Percentiles rank a stretch among this genome's conserved stretches.
Conservation (phyloP, 1,140 invertebrate genomes). For the Drosophila funebris region DNA sequence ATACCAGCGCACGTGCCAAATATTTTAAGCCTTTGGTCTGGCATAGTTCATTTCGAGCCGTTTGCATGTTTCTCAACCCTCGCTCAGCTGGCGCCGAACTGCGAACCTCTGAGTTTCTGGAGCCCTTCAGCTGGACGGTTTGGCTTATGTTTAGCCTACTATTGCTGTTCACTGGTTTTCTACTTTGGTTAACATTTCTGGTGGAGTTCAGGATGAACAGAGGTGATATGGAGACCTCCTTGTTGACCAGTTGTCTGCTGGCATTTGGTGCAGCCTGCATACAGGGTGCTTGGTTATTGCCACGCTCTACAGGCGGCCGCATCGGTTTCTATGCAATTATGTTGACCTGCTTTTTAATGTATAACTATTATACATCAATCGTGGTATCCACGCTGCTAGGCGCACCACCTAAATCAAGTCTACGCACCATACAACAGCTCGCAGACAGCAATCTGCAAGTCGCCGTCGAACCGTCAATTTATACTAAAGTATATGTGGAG, state of each 20-base stretch:
- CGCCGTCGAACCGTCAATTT: slow-evolving; percentile 55
- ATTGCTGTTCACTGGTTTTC: slow-evolving; percentile 45
- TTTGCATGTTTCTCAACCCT: slow-evolving; percentile 78
- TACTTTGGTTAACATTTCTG: slow-evolving; percentile 68
- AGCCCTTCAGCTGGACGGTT: slow-evolving; percentile 69
- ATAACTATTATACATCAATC: slow-evolving; percentile 81
- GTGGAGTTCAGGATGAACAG: slow-evolving; percentile 39
- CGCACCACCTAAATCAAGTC: slow-evolving; percentile 61
- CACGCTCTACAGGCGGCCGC: slow-evolving; percentile 67
- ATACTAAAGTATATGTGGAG: slow-evolving; percentile 59
- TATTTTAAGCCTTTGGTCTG: slow-evolving; percentile 41
- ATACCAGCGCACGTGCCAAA: slow-evolving; percentile 27
- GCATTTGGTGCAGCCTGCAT: slow-evolving; percentile 72
- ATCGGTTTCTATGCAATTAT: slow-evolving; percentile 71
- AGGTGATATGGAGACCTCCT: slow-evolving; percentile 45
- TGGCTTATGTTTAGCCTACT: slow-evolving; percentile 61
- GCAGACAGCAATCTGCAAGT: slow-evolving; percentile 76
- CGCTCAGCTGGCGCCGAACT: slow-evolving; percentile 50
- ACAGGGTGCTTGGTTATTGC: slow-evolving; percentile 71
- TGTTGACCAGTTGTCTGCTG: slow-evolving; percentile 68
- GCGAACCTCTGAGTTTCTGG: slow-evolving; percentile 59
- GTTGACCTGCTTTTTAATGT: slow-evolving; percentile 68
- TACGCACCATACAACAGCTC: slow-evolving; percentile 68
- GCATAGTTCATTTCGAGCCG: slow-evolving; percentile 56
- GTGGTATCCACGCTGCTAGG: slow-evolving; percentile 73